Conservation (phyloP, 1,140 invertebrate genomes). For the Drosophila ananassae region DNA sequence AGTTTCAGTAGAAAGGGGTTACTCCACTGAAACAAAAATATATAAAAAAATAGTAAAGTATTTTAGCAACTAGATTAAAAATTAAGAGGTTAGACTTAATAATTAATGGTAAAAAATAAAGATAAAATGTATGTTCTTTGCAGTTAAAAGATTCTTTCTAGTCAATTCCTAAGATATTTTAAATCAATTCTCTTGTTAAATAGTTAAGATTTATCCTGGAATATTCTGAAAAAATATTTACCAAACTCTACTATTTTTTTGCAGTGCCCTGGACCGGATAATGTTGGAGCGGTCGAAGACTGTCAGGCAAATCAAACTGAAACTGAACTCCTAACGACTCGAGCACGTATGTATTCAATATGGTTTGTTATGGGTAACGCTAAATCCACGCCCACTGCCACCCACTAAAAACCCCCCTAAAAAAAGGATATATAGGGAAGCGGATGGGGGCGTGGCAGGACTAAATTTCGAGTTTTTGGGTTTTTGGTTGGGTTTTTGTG, state of each 20-base stretch:
- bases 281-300: constrained; percentile 36
- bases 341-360: constrained; percentile 80
- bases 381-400: constrained; percentile 4
- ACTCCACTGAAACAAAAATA: neutral
- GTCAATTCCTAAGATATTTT: no score
- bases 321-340: constrained; percentile 74
- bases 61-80: no score
- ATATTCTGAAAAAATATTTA: neutral
- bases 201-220: neutral
- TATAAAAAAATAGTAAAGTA: no score
- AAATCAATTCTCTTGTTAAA: neutral
- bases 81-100: no score
- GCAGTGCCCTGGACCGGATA: constrained; percentile 4
- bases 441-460: constrained; percentile 16
- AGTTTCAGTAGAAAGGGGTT: neutral
- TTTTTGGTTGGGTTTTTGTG: constrained; percentile 38
- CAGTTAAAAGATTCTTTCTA: no score
- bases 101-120: no score
- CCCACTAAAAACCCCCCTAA: constrained; percentile 3
- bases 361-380: constrained; percentile 70
- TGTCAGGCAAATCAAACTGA: constrained; percentile 79
- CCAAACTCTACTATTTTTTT: neutral
- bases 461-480: constrained; percentile 34
- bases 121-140: no score
- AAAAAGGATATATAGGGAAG: no score